phyloP scores from a whole-genome alignment of 1,140 invertebrate genomes.

The Aphelenchoides besseyi region DNA sequence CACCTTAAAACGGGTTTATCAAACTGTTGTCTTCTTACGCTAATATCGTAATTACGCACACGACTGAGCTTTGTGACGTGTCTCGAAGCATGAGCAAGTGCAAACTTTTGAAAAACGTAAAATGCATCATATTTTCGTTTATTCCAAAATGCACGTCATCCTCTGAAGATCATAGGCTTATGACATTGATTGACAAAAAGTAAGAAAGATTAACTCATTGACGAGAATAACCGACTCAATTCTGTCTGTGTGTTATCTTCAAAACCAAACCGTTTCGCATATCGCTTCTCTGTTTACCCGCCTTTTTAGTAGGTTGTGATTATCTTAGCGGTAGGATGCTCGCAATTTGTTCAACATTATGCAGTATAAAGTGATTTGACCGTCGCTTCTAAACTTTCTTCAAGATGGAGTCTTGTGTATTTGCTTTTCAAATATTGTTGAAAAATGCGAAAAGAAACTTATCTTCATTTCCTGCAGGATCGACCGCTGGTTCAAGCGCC shows the following conservation, averaged over 20 bases:
- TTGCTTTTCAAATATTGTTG: slow-evolving; percentile 2
- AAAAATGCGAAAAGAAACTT: not conserved
- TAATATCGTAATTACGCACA: slow-evolving; percentile 3
- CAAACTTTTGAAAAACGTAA: not conserved
- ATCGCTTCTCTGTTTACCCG: not conserved
- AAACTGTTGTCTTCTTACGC: not conserved
- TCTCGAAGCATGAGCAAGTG: not conserved
- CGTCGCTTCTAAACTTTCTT: too few relatives aligned
- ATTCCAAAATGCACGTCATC: not conserved
- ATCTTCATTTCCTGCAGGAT: slow-evolving; percentile 22
- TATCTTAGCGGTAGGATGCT: too few relatives aligned
- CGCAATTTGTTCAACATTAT: too few relatives aligned
- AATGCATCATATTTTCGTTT: not conserved
- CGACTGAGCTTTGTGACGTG: not conserved
- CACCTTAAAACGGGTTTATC: slow-evolving; percentile 1
- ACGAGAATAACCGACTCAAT: too few relatives aligned
- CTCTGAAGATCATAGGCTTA: too few relatives aligned
- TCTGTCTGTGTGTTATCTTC: too few relatives aligned
- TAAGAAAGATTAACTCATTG: too few relatives aligned
- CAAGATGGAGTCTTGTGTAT: too few relatives aligned
- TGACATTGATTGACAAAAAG: too few relatives aligned
- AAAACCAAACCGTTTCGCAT: not conserved
- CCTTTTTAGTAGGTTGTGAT: not conserved
- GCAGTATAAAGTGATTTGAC: too few relatives aligned
- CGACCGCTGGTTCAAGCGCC: slow-evolving; percentile 35